Evolutionary conservation across 2,113 vertebrate species (phyloP).

Genomic region (Erpornis zantholeuca): DNA sequence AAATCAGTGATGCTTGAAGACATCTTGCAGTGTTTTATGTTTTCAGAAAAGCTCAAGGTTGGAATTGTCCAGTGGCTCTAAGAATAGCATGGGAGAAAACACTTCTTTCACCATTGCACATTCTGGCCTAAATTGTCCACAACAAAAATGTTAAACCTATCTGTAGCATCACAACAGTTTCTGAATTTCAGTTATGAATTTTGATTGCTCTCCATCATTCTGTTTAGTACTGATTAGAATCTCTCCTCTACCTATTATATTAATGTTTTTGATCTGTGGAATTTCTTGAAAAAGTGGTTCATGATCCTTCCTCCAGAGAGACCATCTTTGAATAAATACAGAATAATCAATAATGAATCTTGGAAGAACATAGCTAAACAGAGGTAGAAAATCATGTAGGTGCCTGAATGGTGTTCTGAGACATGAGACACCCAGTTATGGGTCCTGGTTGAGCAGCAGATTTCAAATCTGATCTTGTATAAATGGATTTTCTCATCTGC

Average conservation of each 20-base stretch:
- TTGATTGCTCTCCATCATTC: not conserved
- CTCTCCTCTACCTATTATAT: not conserved
- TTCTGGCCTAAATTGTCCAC: not conserved
- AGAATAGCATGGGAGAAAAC: not conserved
- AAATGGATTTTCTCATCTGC: not conserved
- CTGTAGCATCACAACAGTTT: not conserved
- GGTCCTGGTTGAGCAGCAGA: not conserved
- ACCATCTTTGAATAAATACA: not conserved
- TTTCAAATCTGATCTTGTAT: not conserved
- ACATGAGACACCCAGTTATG: not conserved
- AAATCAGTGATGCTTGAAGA: not conserved
- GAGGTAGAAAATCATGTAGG: not conserved
- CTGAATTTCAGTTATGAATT: not conserved
- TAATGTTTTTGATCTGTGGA: not conserved
- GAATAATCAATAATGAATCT: not conserved
- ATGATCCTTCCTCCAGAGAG: not conserved
- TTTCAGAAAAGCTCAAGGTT: not conserved
- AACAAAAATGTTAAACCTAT: not conserved
- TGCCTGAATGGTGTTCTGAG: not conserved
- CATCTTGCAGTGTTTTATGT: not conserved
- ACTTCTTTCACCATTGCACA: not conserved
- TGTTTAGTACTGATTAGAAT: not conserved
- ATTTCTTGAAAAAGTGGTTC: not conserved
- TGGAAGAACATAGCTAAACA: not conserved
- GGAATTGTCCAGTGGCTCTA: not conserved